Conservation (phyloP, 2,797 vertebrate genomes). For the Spizella passerina region DNA sequence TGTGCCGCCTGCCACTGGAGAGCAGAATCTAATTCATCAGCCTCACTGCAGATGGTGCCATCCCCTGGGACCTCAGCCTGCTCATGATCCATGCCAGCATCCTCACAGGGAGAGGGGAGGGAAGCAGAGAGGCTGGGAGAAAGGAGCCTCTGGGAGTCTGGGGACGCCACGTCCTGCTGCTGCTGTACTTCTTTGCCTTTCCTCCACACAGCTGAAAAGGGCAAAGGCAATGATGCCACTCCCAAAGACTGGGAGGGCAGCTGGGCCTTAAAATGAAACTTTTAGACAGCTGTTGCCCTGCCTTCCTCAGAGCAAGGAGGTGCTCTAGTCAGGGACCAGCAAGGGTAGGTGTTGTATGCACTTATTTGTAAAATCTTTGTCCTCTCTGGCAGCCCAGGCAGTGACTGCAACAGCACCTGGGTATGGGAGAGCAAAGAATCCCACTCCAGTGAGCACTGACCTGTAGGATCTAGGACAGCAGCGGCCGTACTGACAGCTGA, state of each 20-base stretch:
- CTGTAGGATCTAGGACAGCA: not conserved
- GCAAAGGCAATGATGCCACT: not conserved
- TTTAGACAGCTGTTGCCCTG: not conserved
- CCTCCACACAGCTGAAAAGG: not conserved
- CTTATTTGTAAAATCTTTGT: not conserved
- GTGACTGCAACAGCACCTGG: not conserved
- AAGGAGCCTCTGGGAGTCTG: not conserved
- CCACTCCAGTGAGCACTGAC: not conserved
- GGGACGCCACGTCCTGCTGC: not conserved
- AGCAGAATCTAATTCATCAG: conserved; percentile 60
- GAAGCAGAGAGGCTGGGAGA: not conserved
- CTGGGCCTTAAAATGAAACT: not conserved
- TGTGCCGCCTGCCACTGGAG: not conserved
- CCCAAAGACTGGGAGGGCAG: not conserved
- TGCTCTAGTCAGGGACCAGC: not conserved
- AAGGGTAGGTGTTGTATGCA: not conserved
- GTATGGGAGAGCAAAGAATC: not conserved
- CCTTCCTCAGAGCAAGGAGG: not conserved
- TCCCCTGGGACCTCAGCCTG: conserved; percentile 25
- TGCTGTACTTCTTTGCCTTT: not conserved
- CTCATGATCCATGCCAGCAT: conserved; percentile 37
- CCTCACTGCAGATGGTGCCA: conserved; percentile 66
- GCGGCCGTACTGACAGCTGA: not conserved
- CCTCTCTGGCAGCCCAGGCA: not conserved
- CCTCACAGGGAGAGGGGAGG: not conserved